These are phyloP conservation scores for Pandemis heparana DNA, from an alignment of 2,888 invertebrate genomes.

Conservation along the genomic window DNA sequence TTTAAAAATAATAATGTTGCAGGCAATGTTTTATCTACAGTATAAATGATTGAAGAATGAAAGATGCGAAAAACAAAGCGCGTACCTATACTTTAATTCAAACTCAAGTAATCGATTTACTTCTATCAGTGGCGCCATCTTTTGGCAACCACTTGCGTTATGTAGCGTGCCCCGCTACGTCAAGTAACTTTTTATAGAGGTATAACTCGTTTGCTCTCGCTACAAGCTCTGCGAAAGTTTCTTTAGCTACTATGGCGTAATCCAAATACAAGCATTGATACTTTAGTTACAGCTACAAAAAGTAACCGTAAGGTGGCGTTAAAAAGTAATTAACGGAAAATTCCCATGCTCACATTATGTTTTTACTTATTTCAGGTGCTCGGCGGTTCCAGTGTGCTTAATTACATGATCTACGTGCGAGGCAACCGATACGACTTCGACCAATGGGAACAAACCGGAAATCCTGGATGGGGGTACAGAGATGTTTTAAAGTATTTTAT, in stretches of 20 bases:
- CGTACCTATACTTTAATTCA: too few relatives aligned
- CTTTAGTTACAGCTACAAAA: neutral
- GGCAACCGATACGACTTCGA: slow-evolving; percentile 95
- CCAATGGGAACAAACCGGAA: slow-evolving; percentile 94
- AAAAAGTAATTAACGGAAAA: neutral
- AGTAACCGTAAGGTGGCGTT: slow-evolving; percentile 28
- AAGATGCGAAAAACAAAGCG: neutral
- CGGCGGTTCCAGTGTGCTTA: slow-evolving; percentile 94
- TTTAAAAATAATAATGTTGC: too few relatives aligned
- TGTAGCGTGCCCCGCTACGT: neutral
- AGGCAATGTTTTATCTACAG: too few relatives aligned
- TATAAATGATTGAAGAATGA: too few relatives aligned
- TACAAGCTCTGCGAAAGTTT: neutral
- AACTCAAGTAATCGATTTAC: neutral
- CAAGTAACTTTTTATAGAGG: neutral
- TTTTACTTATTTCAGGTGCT: slow-evolving; percentile 85
- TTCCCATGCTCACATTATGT: neutral
- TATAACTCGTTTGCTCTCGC: neutral
- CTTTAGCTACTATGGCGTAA: neutral
- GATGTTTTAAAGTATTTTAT: slow-evolving; percentile 95
- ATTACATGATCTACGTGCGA: slow-evolving; percentile 96
- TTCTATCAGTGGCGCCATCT: slow-evolving; percentile 20
- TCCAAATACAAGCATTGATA: neutral
- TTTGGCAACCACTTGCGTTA: neutral
- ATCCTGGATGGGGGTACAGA: slow-evolving; percentile 95